These are phyloP conservation scores for Diploptera punctata DNA, from an alignment of 2,888 invertebrate species.

Conservation along the genomic window DNA sequence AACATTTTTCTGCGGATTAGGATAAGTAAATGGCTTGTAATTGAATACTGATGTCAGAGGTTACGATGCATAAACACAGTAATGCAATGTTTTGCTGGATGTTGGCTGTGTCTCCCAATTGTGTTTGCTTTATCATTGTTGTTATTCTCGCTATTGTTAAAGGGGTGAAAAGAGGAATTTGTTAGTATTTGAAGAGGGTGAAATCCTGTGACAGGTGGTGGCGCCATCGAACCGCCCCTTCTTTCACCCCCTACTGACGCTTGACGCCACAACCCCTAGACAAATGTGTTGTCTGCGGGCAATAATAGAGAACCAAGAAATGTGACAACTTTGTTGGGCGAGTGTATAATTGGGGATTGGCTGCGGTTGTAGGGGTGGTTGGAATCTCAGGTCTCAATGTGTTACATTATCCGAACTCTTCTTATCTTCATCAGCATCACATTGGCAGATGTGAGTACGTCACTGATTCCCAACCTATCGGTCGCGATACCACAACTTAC, in stretches of 20 bases:
- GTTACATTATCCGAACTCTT: not conserved
- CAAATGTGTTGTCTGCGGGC: conserved; percentile 24
- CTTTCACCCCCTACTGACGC: conserved; percentile 30
- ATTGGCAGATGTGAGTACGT: conserved; percentile 9
- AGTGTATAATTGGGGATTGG: conserved; percentile 23
- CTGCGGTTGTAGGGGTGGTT: not conserved
- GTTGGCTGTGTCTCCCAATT: not conserved
- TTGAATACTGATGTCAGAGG: too few species aligned
- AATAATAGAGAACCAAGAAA: not conserved
- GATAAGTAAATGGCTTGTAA: too few species aligned
- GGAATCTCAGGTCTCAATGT: conserved; percentile 7
- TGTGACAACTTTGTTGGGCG: conserved; percentile 28
- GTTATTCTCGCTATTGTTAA: conserved; percentile 10
- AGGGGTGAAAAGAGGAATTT: conserved; percentile 24
- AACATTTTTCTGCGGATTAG: too few species aligned
- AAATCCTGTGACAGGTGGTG: conserved; percentile 30
- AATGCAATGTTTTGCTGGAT: too few species aligned
- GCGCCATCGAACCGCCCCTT: conserved; percentile 30
- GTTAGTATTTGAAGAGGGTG: conserved; percentile 29
- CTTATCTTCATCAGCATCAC: not conserved
- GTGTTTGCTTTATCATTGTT: conserved; percentile 7
- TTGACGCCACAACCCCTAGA: conserved; percentile 21
- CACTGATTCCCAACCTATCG: too few species aligned
- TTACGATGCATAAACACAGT: too few species aligned
- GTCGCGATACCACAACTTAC: too few species aligned